Evolutionary conservation across 2,113 vertebrate genomes (phyloP).

Genomic region (Ptyas mucosa): DNA sequence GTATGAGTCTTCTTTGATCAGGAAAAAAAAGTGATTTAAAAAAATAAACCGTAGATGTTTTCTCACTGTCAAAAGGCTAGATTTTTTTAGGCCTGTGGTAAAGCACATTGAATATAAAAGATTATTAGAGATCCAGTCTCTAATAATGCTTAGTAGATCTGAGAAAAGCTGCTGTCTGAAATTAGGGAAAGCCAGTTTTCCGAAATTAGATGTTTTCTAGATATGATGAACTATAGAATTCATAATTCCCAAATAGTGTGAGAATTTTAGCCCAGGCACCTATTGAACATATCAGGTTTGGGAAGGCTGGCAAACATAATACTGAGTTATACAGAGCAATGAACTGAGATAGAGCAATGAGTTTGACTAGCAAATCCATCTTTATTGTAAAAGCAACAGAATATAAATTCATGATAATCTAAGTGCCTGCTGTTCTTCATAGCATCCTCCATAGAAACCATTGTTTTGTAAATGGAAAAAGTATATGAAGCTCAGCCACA

Average conservation of each 20-base stretch:
- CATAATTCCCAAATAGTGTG: not conserved
- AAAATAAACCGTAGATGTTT: not conserved
- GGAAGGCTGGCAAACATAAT: not conserved
- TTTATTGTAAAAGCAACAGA: slow-evolving; percentile 5
- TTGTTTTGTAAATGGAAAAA: slow-evolving; percentile 47
- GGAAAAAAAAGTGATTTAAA: not conserved
- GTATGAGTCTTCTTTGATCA: not conserved
- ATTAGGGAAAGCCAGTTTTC: not conserved
- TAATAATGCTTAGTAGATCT: not conserved
- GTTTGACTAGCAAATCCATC: slow-evolving; percentile 11
- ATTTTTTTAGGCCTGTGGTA: not conserved
- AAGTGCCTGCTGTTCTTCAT: slow-evolving; percentile 23
- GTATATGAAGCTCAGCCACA: slow-evolving; percentile 48
- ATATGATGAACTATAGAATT: not conserved
- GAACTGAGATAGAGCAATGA: not conserved
- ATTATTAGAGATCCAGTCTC: not conserved
- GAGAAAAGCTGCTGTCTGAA: not conserved
- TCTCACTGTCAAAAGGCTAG: not conserved
- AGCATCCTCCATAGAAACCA: slow-evolving; percentile 37
- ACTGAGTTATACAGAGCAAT: not conserved
- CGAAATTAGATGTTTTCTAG: not conserved
- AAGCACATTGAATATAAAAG: not conserved
- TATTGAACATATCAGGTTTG: not conserved
- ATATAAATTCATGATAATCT: slow-evolving; percentile 11
- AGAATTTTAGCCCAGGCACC: not conserved